A percentile compares a stretch with the other conserved stretches of the same genome.
These are phyloP conservation scores for Chloropsis hardwickii DNA, from an alignment of 2,113 vertebrate genomes.

Conservation along the genomic window DNA sequence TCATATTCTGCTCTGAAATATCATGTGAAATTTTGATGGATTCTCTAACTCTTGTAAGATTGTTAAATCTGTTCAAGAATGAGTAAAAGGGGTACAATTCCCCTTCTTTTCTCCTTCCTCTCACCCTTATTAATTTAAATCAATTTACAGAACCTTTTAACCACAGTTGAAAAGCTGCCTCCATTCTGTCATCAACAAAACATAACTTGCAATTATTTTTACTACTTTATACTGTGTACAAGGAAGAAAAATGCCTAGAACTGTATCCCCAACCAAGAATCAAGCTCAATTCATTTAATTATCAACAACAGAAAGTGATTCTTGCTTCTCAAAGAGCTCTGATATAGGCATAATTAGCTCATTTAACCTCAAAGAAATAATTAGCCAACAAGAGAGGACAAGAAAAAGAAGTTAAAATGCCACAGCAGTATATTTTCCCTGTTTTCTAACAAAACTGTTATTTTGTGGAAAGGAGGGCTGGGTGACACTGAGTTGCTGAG, in stretches of 20 bases:
- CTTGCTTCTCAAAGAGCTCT: slow-evolving; percentile 29
- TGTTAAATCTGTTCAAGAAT: neutral
- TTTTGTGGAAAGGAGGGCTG: neutral
- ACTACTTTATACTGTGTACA: neutral
- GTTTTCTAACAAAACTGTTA: neutral
- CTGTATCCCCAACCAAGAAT: slow-evolving; percentile 34
- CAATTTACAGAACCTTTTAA: slow-evolving; percentile 12
- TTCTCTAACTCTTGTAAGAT: neutral
- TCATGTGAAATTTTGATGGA: neutral
- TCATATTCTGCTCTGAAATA: neutral
- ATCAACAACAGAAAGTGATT: slow-evolving; percentile 23
- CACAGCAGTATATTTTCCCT: neutral
- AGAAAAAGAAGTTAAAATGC: slow-evolving; percentile 7
- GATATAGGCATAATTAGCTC: slow-evolving; percentile 50
- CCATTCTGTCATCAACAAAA: neutral
- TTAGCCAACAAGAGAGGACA: neutral
- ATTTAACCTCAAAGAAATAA: slow-evolving; percentile 60
- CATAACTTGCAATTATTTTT: slow-evolving; percentile 31
- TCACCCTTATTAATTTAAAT: slow-evolving; percentile 15
- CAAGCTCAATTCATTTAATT: slow-evolving; percentile 16
- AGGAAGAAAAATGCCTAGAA: slow-evolving; percentile 6
- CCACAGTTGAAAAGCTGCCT: slow-evolving; percentile 6
- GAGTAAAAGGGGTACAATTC: neutral
- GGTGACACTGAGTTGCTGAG: neutral
- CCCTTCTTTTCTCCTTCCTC: neutral